Percentiles rank a stretch among this genome's conserved stretches.
phyloP scores from a whole-genome alignment of 2,888 invertebrate species.

The Formica aserva region DNA sequence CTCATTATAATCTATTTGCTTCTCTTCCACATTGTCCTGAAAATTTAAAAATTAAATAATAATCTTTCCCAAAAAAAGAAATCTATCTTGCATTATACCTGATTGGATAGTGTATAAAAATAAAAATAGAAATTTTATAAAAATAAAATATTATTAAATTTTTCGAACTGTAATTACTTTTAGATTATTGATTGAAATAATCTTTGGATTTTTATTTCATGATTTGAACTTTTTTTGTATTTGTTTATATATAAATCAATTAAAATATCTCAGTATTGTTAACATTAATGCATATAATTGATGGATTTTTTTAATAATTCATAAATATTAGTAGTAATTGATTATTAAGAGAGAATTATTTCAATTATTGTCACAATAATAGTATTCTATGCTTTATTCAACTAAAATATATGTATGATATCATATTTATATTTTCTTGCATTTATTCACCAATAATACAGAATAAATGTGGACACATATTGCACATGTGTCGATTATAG shows the following conservation, averaged over 20 bases:
- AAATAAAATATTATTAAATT: background rate
- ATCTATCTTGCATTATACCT: slow-evolving; percentile 65
- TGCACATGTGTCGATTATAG: slow-evolving; percentile 48
- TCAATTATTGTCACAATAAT: slow-evolving; percentile 33
- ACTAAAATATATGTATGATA: slow-evolving; percentile 25
- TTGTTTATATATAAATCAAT: background rate
- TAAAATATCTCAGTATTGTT: background rate
- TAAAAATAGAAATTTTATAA: too few species aligned
- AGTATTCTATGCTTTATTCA: slow-evolving; percentile 29
- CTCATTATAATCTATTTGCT: slow-evolving; percentile 76
- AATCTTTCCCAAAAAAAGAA: background rate
- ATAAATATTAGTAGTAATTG: background rate
- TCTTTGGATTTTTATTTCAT: too few species aligned
- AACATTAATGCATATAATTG: background rate
- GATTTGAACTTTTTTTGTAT: background rate
- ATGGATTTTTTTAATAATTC: background rate
- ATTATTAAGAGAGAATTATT: slow-evolving; percentile 7
- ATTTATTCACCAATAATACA: slow-evolving; percentile 47
- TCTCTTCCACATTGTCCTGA: slow-evolving; percentile 78
- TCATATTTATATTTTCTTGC: slow-evolving; percentile 17
- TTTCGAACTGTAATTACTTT: background rate
- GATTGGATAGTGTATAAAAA: slow-evolving; percentile 71
- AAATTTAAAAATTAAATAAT: slow-evolving; percentile 9
- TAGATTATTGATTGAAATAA: too few species aligned
- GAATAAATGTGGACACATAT: slow-evolving; percentile 50